These are phyloP conservation scores for Struthidea cinerea DNA, from an alignment of 2,113 vertebrate genomes.

Conservation along the genomic window DNA sequence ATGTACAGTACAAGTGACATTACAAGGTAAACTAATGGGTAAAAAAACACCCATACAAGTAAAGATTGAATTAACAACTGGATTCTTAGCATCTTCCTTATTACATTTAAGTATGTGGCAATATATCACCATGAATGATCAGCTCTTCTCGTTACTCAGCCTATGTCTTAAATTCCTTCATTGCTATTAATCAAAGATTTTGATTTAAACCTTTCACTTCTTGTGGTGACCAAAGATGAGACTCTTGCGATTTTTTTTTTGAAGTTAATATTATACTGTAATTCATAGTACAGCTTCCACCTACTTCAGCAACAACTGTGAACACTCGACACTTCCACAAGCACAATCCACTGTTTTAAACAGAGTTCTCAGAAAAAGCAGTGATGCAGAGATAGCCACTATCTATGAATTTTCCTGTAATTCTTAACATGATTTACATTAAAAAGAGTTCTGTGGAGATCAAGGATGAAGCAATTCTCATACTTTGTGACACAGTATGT, in stretches of 20 bases:
- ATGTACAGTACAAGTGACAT: not conserved
- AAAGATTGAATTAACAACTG: not conserved
- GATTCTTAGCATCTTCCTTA: not conserved
- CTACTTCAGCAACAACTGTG: not conserved
- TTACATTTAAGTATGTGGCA: not conserved
- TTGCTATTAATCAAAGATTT: not conserved
- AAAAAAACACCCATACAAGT: fast-evolving
- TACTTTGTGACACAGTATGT: not conserved
- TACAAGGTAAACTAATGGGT: not conserved
- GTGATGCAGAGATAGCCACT: not conserved
- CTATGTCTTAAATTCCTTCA: not conserved
- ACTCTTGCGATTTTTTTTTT: not conserved
- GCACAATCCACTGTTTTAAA: not conserved
- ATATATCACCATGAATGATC: not conserved
- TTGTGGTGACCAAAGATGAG: not conserved
- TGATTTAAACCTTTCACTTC: not conserved
- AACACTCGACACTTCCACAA: not conserved
- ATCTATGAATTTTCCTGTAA: not conserved
- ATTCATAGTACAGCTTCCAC: not conserved
- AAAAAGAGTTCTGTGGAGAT: not conserved
- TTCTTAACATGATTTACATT: not conserved
- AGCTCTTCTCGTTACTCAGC: not conserved
- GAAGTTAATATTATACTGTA: not conserved
- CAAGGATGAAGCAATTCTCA: not conserved
- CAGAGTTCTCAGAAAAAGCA: not conserved